Base-by-base conservation (phyloP, 2,888 invertebrate species). In the Balanococcus diminutus region DNA sequence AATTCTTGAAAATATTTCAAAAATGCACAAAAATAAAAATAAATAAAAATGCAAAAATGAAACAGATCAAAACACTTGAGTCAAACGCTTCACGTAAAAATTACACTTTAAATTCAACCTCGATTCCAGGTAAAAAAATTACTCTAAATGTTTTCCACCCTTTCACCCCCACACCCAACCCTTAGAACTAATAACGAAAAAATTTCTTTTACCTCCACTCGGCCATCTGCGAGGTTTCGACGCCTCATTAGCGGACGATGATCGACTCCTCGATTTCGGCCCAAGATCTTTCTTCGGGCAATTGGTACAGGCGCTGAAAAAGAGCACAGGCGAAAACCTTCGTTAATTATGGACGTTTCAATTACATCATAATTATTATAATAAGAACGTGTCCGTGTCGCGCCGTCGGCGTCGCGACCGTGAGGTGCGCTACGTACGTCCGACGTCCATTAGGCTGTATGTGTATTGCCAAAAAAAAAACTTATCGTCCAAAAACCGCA, bases 221-320 rank as follows among this genome's bases (percentile, higher is more conserved):
- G 92, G 92, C n/a, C 93, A 91, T 81, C 94, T 91, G 22, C 82
- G 86, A 51, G 94, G 93, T 89, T 94, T 93, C 32, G 94, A 93
- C 82, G 93, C 92, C 89, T 95, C 95, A 75, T 92, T 93, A 11
- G 94, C 94, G 32, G 94, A 94, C 56, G 93, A 93, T 83, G 94
- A 94, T 87, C 94, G 91, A 88, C 91, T 92, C 88, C 94, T 91
- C 84, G 91, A 91, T 89, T 93, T 93, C 4, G 95, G 94, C 9
- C 92, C 91, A 39, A 94, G 91, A 88, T 92, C 92, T 90, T 92
- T 89, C 89, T 92, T 92, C 89, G 91, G 89, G 87, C 90, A 92
- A 88, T 92, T 92, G 19, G 92, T 91, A 88, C 88, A 88, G 36
- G 88, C 87, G 82, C 88, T 88, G 85, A 86, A 87, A 87, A 46